These are phyloP conservation scores for Chaenogobius annularis DNA, from an alignment of 2,113 vertebrate genomes.

Conservation along the genomic window DNA sequence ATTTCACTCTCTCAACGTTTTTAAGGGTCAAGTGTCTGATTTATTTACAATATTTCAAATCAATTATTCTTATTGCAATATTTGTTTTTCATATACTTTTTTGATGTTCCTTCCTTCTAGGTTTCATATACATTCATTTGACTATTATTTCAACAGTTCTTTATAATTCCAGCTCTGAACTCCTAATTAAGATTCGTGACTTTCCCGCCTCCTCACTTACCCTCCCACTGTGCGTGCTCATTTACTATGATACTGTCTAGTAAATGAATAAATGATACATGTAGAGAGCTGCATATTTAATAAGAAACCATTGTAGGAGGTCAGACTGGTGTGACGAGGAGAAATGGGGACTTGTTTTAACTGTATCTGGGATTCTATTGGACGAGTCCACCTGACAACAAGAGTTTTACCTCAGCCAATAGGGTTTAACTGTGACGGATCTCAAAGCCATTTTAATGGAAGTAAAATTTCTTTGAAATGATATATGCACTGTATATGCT, in stretches of 20 bases:
- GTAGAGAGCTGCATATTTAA: constrained; percentile 67
- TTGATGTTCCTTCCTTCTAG: not conserved
- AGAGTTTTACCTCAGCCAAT: constrained; percentile 47
- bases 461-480: too few relatives aligned
- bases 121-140: too few relatives aligned
- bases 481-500: too few relatives aligned
- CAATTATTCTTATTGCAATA: not conserved
- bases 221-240: constrained; percentile 2
- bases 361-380: constrained; percentile 42
- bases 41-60: not conserved
- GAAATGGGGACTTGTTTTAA: constrained; percentile 3
- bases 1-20: not conserved
- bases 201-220: not conserved
- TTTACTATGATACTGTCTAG: constrained; percentile 24
- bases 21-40: not conserved
- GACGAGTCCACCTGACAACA: constrained; percentile 61
- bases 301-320: constrained; percentile 26
- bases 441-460: not conserved
- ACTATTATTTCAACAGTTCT: not conserved
- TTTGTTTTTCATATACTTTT: not conserved
- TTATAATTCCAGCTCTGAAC: not conserved
- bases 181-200: not conserved
- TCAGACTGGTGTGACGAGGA: constrained; percentile 35
- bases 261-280: constrained; percentile 66
- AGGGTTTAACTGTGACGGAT: constrained; percentile 4